phyloP scores from a whole-genome alignment of 2,113 vertebrate species.

The Nibea coibor region DNA sequence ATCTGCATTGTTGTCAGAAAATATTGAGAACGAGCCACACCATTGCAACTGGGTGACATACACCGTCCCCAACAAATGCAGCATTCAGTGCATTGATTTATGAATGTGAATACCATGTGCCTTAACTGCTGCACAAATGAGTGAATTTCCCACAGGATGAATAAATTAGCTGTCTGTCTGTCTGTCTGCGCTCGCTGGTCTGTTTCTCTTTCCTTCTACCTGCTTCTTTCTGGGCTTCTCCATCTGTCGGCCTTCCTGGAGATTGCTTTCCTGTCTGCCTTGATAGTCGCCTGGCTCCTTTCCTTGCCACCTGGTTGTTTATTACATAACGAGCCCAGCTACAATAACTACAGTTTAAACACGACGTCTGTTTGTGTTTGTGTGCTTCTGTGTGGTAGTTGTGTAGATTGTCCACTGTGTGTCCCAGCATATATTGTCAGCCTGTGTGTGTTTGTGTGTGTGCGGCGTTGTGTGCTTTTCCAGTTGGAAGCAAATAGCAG shows the following conservation, averaged over 20 bases:
- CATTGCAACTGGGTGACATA: background rate
- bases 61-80: background rate
- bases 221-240: constrained; percentile 50
- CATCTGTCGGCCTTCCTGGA: constrained; percentile 69
- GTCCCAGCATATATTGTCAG: background rate
- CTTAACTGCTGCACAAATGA: background rate
- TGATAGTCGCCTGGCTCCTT: constrained; percentile 61
- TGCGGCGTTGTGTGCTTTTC: constrained; percentile 55
- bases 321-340: constrained; percentile 69
- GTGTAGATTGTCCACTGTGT: background rate
- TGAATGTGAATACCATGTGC: background rate
- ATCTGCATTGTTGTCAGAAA: background rate
- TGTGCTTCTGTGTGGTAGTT: constrained; percentile 10
- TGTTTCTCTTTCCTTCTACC: constrained; percentile 47
- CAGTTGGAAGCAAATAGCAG: constrained; percentile 48
- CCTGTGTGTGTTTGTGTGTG: constrained; percentile 20
- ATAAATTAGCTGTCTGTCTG: constrained; percentile 4
- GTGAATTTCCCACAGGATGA: constrained; percentile 16
- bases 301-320: constrained; percentile 67
- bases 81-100: background rate
- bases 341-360: constrained; percentile 46
- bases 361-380: constrained; percentile 12
- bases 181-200: constrained; percentile 30
- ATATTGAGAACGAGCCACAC: background rate
- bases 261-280: constrained; percentile 59